A percentile compares a stretch with the other conserved stretches of the same genome.
phyloP scores from a whole-genome alignment of 37 sponge, comb jelly and placozoan species.

The Beroe forskalii region DNA sequence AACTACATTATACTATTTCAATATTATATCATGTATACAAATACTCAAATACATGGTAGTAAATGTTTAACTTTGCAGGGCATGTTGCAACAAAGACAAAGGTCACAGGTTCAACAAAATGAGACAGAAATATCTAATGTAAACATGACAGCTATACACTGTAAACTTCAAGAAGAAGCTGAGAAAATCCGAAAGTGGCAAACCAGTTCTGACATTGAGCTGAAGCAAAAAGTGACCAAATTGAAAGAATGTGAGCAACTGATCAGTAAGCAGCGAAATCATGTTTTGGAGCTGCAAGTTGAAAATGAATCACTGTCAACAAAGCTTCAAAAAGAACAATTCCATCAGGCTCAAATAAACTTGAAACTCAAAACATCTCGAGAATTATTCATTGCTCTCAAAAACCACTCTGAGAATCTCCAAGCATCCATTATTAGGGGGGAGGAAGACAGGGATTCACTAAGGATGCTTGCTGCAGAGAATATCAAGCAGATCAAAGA shows the following conservation, averaged over 20 bases:
- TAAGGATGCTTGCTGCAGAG: conserved; percentile 65
- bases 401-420: conserved; percentile 73
- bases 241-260: conserved; percentile 39
- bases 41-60: too few relatives aligned
- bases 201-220: conserved; percentile 79
- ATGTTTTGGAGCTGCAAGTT: conserved; percentile 63
- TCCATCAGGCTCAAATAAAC: conserved; percentile 66
- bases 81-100: conserved; percentile 58
- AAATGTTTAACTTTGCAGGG: too few relatives aligned
- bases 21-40: too few relatives aligned
- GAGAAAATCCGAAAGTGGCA: conserved; percentile 95
- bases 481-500: conserved; percentile 55
- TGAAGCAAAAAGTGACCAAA: conserved; percentile 75
- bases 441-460: conserved; percentile 67
- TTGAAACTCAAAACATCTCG: conserved; percentile 67
- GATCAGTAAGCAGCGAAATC: conserved; percentile 66
- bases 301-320: conserved; percentile 61
- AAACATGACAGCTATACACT: conserved; percentile 73
- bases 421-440: conserved; percentile 68
- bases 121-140: conserved; percentile 59
- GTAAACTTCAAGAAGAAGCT: conserved; percentile 85
- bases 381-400: conserved; percentile 83
- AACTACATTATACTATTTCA: too few relatives aligned
- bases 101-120: not conserved
- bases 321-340: conserved; percentile 55